Evolutionary conservation across 2,797 vertebrate genomes (phyloP), one percentile per base, ranked within the genome.

Genomic region (Lophotriccus pileatus): DNA sequence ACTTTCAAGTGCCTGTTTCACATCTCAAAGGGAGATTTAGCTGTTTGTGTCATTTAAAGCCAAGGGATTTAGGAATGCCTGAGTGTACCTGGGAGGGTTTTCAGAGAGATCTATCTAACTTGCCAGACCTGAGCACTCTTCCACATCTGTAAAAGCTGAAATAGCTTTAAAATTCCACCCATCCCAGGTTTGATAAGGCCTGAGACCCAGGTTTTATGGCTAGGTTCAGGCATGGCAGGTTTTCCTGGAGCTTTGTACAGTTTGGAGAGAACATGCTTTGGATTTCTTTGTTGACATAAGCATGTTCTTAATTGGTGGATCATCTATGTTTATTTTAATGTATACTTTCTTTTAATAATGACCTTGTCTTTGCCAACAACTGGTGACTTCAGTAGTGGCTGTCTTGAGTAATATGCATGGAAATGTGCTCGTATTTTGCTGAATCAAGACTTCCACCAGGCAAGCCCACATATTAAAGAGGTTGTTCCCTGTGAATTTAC

Each of bases 321-420:
- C 73, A 55, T 73, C 67, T 52, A 3, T 83, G 52, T 76, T 95
- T 94, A 90, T 86, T 88, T 90, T 90, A 76, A 81, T 52, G 39
- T 70, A 34, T 47, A 39, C 60, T 88, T 95, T 82, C 74, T 88
- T 91, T 91, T 73, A 82, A 70, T 87, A 84, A 73, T 90, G 80
- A 88, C 74, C 63, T 56, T 76, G 50, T 72, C 53, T 23, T 84
- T 69, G 47, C 20, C 52, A 82, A 50, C 59, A 53, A 10, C 44
- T 50, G 14, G 5, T 19, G 37, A 76, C 74, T 89, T 81, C 82
- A 74, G 4, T 39, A 90, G 58, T 84, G 56, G 63, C 52, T 28
- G 12, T 58, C 49, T 81, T 68, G 63, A 77, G 46, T 47, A 85
- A 77, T 28, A 59, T 59, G 63, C 44, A 58, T 7, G 23, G 67